Percentiles rank a stretch among this genome's conserved stretches.
phyloP scores from a whole-genome alignment of 2,113 vertebrate genomes.

The Proteles cristata region DNA sequence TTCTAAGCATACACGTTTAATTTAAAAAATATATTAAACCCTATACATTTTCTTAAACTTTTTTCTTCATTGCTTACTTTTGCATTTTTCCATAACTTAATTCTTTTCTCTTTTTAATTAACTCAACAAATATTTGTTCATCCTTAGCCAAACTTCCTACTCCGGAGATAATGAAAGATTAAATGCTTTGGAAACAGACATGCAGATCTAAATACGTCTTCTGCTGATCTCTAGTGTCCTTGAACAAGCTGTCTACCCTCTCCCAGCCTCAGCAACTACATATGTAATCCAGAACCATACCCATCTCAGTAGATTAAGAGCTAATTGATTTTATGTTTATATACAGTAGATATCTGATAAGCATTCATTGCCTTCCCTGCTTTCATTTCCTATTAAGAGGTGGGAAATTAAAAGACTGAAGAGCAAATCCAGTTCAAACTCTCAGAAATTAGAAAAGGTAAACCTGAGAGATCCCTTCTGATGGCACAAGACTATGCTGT shows the following conservation, averaged over 20 bases:
- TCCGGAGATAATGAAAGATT: not conserved
- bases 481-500: not conserved
- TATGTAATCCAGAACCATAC: not conserved
- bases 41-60: not conserved
- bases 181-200: not conserved
- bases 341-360: not conserved
- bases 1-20: not conserved
- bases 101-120: slow-evolving; percentile 5
- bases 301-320: not conserved
- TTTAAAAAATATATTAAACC: not conserved
- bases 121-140: slow-evolving; percentile 18
- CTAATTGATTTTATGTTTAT: not conserved
- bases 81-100: not conserved
- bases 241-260: not conserved
- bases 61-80: slow-evolving; percentile 28
- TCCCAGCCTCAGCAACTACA: not conserved
- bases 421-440: not conserved
- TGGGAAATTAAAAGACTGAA: not conserved
- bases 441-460: not conserved
- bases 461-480: not conserved
- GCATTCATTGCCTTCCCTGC: not conserved
- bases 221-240: not conserved
- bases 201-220: not conserved
- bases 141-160: not conserved
- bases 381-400: not conserved